Percentiles rank a stretch among this genome's conserved stretches.
phyloP scores from a whole-genome alignment of 1,140 invertebrate genomes.

The Atta colombica region DNA sequence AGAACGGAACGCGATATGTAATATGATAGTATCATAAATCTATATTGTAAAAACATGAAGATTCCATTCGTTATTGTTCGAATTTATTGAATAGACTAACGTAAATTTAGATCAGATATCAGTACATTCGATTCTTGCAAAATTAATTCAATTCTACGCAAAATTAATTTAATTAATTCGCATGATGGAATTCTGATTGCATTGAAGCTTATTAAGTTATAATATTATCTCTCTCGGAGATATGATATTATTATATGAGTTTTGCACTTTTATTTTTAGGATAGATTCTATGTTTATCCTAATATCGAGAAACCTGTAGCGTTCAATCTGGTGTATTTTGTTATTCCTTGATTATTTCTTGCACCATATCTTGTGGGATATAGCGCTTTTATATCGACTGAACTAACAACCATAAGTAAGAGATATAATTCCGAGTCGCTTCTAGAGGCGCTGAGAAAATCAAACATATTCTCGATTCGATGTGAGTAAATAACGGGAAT shows the following conservation, averaged over 20 bases:
- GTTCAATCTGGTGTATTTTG: conserved; percentile 40
- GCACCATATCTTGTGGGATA: too few relatives aligned
- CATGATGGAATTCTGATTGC: not conserved
- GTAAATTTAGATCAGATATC: not conserved
- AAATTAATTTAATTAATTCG: not conserved
- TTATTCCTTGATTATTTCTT: conserved; percentile 25
- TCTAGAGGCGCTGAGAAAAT: conserved; percentile 13
- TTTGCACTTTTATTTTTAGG: not conserved
- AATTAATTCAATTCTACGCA: not conserved
- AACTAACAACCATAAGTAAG: conserved; percentile 3
- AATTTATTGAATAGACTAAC: not conserved
- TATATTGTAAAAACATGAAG: not conserved
- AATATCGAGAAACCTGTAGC: not conserved
- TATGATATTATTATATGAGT: not conserved
- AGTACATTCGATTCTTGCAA: not conserved
- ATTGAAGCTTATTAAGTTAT: not conserved
- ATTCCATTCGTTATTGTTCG: not conserved
- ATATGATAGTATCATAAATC: conserved; percentile 4
- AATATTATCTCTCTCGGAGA: too few relatives aligned
- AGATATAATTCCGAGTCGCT: not conserved
- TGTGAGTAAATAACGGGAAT: conserved; percentile 57
- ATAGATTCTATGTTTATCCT: not conserved
- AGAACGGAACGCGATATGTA: conserved; percentile 26
- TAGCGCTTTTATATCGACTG: not conserved
- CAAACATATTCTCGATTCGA: conserved; percentile 39